Percentiles rank a stretch among this genome's conserved stretches.
Evolutionary conservation across 2,888 invertebrate species (phyloP).

Genomic region (Isoperla grammatica): DNA sequence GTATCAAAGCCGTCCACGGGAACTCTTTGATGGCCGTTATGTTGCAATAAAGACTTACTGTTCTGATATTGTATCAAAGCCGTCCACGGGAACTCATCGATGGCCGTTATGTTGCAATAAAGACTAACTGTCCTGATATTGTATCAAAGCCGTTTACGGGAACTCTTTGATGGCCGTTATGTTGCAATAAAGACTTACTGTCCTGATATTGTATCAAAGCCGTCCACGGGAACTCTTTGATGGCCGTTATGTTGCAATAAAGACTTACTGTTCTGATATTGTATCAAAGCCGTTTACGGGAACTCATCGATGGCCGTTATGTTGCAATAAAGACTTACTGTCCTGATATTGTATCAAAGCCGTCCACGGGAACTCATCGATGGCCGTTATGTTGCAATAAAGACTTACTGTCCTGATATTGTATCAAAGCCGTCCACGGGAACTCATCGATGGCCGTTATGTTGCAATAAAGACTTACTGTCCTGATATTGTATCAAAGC

Average conservation of each 20-base stretch:
- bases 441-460: constrained; percentile 8
- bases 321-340: no score
- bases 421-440: constrained; percentile 14
- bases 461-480: constrained; percentile 2
- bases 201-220: no score
- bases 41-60: constrained; percentile 1
- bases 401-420: constrained; percentile 8
- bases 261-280: no score
- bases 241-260: no score
- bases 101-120: background rate
- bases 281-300: no score
- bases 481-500: constrained; percentile 11
- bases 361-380: constrained; percentile 15
- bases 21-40: constrained; percentile 3
- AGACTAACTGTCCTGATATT: no score
- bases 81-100: constrained; percentile 17
- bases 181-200: no score
- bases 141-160: no score
- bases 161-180: no score
- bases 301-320: no score
- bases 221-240: no score
- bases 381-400: constrained; percentile 1
- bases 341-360: constrained; percentile 10
- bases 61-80: constrained; percentile 11
- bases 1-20: constrained; percentile 14